These are phyloP conservation scores for Tadarida brasiliensis DNA, from an alignment of 2,797 vertebrate species.

Conservation along the genomic window DNA sequence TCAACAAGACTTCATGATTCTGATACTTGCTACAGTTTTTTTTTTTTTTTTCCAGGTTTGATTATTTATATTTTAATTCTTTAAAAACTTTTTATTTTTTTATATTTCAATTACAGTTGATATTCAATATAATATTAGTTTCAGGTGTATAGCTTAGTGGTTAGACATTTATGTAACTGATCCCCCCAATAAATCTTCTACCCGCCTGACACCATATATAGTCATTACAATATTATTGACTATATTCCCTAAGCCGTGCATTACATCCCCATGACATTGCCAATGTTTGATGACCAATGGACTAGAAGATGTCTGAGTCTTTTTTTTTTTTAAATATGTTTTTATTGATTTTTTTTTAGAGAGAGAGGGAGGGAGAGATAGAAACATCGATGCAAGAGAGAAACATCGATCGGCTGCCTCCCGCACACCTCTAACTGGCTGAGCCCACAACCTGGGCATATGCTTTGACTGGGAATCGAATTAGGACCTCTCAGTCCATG, in stretches of 20 bases:
- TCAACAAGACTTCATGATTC: background rate
- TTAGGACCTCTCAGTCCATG: too few species aligned
- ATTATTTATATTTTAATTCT: background rate
- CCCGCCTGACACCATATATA: background rate
- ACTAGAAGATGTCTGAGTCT: background rate
- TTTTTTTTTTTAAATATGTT: background rate
- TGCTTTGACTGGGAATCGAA: too few species aligned
- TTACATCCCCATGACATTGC: background rate
- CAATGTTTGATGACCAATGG: background rate
- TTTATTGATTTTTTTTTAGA: too few species aligned
- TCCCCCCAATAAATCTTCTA: background rate
- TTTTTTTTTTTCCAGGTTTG: background rate
- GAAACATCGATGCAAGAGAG: too few species aligned
- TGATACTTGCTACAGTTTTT: background rate
- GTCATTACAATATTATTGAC: background rate
- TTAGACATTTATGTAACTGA: background rate
- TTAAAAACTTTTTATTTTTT: background rate
- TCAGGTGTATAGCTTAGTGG: background rate
- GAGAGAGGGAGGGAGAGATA: too few species aligned
- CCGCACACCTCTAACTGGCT: too few species aligned
- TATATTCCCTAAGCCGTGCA: background rate
- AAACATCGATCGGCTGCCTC: too few species aligned
- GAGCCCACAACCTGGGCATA: too few species aligned
- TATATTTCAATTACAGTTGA: background rate
- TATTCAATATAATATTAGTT: background rate